Percentiles rank a stretch among this genome's conserved stretches.
Evolutionary conservation across 23 tunicate species (phyloP).

Genomic region (Corella eumyota): DNA sequence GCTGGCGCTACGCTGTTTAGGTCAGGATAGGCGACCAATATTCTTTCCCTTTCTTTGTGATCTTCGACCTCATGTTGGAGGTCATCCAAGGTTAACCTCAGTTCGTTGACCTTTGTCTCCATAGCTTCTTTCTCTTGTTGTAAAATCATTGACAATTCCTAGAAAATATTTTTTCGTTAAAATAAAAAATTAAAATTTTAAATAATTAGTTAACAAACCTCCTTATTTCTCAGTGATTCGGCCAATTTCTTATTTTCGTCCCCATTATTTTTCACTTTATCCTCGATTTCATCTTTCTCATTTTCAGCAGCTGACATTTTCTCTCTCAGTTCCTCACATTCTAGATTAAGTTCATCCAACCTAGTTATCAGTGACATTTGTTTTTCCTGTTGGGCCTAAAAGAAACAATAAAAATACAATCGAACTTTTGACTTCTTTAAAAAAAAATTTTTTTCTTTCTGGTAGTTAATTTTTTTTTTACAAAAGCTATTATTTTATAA

Average conservation of each 20-base stretch:
- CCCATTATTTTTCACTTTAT: conserved; percentile 11
- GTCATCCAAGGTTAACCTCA: conserved; percentile 12
- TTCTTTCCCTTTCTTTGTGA: conserved; percentile 49
- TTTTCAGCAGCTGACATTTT: conserved; percentile 35
- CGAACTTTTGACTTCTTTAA: no score
- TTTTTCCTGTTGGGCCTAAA: conserved; percentile 56
- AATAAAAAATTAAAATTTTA: background rate
- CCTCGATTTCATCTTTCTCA: conserved; percentile 32
- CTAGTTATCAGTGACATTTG: conserved; percentile 33
- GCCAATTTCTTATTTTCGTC: background rate
- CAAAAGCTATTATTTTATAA: no score
- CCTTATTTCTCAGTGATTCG: conserved; percentile 4
- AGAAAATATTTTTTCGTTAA: background rate
- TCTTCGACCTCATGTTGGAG: conserved; percentile 15
- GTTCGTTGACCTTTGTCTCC: conserved; percentile 17
- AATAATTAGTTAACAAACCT: background rate
- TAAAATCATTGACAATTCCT: conserved; percentile 12
- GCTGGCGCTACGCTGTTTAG: no score
- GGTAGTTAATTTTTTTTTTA: no score
- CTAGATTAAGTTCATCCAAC: conserved; percentile 43
- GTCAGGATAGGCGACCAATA: conserved; percentile 84
- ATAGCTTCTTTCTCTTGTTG: conserved; percentile 22
- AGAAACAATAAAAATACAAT: background rate
- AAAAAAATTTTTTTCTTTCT: no score
- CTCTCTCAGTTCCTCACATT: conserved; percentile 71